These are phyloP conservation scores for Nemotelus nigrinus DNA, from an alignment of 2,888 invertebrate species.

Conservation along the genomic window DNA sequence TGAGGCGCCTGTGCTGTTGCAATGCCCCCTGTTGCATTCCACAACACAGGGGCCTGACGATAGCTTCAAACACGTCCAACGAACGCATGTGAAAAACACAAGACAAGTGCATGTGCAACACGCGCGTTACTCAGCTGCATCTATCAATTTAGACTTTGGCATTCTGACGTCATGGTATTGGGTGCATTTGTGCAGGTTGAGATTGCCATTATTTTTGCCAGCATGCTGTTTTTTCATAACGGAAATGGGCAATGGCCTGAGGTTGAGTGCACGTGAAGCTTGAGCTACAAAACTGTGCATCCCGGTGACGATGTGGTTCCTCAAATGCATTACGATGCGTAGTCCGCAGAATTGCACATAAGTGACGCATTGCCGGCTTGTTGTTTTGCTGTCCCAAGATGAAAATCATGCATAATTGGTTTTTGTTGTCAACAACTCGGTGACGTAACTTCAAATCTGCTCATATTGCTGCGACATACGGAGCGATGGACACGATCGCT, in stretches of 20 bases:
- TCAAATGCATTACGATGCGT: constrained; percentile 3
- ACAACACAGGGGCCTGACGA: no score
- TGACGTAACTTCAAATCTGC: neutral
- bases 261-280: neutral
- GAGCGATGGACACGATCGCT: neutral
- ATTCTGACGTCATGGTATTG: constrained; percentile 1
- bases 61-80: neutral
- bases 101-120: constrained; percentile 20
- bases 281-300: neutral
- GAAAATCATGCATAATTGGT: neutral
- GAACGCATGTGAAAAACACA: neutral
- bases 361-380: neutral
- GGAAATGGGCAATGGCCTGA: constrained; percentile 4
- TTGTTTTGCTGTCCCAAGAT: neutral
- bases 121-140: neutral
- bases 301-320: neutral
- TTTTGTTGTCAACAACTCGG: neutral
- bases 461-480: neutral
- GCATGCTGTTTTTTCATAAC: neutral
- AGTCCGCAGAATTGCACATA: neutral
- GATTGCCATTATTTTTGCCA: neutral
- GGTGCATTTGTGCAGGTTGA: neutral
- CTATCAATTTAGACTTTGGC: neutral
- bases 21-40: no score
- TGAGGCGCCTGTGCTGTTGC: no score